Base-by-base conservation (phyloP, 2,888 invertebrate genomes). In the Lottia gigantea region DNA sequence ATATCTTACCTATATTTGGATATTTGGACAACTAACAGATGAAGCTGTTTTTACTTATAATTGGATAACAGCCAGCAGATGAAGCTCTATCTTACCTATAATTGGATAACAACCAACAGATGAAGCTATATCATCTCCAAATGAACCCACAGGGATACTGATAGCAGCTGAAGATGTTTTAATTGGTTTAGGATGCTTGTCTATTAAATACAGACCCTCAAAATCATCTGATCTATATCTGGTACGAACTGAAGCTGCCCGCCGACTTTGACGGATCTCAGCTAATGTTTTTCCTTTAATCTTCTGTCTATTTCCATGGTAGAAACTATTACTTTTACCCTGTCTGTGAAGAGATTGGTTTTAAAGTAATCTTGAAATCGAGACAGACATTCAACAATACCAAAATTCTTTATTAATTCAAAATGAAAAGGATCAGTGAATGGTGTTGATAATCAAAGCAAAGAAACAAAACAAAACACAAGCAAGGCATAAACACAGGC, bases 71-170 rank as follows among this genome's bases (percentile, higher is more conserved):
- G 1, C 78, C 75, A 46, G 74, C 71, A n/a, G 74, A 74, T 15
- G 55, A 70, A n/a, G 76, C 71, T 64, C 70, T 68, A 16, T 74
- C 74, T 62, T 75, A 78, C 80, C 78, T 67, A 66, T 55, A 23
- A 74, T 71, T 47, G 76, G 76, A 71, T 68, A 74, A 66, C 73
- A 75, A 31, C 76, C 82, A 31, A 79, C 66, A n/a, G 82, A 81
- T 11, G 80, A 76, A 1, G 81, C 76, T 12, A 80, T 25, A 25
- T 80, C 78, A 62, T 80, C 80, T 0, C 75, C 71, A 66, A 76
- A 74, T 4, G 78, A 76, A 19, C 65, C 69, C 0, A 76, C 72
- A 2, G 80, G 77, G 16, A 77, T 75, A 2, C 77, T 73, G 26
- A 84, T 79, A 11, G 78, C 74, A 45, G 81, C 77, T 16, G 83